Evolutionary conservation across 1,140 invertebrate genomes (phyloP), one percentile per base, ranked within the genome.

Genomic region (Tyrophagus putrescentiae): DNA sequence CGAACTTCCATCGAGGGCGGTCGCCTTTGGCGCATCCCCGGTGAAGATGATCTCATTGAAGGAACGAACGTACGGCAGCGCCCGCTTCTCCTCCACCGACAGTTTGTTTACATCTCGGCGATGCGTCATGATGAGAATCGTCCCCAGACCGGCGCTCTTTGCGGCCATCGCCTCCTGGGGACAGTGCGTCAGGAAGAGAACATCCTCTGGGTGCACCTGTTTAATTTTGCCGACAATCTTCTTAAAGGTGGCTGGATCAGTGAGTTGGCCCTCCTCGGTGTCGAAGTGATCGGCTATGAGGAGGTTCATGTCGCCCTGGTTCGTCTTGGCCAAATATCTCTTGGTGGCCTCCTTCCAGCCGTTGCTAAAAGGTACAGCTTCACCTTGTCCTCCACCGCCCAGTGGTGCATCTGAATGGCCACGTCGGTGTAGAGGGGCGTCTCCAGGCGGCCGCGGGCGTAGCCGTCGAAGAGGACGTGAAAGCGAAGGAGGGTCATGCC

Each of bases 331-430:
- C 21, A 62, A 9, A 34, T 28, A 41, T 36, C 23, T 13, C 44
- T 62, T 62, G 11, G 34, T 33, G 6, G 60, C 60, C 13, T 62
- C 61, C 9, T n/a, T 42, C 61, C 61, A 62, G 34, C 57, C 39
- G 44, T 62, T 62, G n/a, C 60, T 62, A 3, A 62, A 9, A 62
- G 31, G 53, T 57, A 62, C 3, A 62, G 23, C 23, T 62, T 62
- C 34, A 62, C 48, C n/a, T 39, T 32, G 7, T 42, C 7, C 13
- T 54, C 28, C 18, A 27, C 16, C 9, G 9, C 11, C 61, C 61
- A 62, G 7, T 62, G 27, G 9, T 27, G 18, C 3, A 63, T 32
- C 61, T 63, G 25, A 50, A 62, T 44, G 11, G 61, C 27, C 5
- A 62, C 61, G 44, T 62, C 61, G 4, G 57, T 25, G 48, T 62